Percentiles rank a stretch among this genome's conserved stretches.
phyloP scores from a whole-genome alignment of 2,797 vertebrate species.

The Hippopotamyrus pictus region DNA sequence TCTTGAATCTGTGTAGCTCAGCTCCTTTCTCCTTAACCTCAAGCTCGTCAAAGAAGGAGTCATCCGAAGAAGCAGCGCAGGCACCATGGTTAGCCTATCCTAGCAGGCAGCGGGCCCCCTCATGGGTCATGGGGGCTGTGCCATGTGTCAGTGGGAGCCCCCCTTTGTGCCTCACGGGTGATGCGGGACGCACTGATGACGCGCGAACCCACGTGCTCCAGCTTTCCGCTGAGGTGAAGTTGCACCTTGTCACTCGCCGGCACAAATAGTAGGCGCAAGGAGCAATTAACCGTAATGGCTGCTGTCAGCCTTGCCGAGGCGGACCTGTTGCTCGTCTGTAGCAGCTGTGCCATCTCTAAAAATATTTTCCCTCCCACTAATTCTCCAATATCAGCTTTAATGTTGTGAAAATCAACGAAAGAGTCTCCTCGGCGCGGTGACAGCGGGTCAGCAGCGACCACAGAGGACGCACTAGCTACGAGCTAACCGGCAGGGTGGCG shows the following conservation, averaged over 20 bases:
- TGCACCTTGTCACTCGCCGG: slow-evolving; percentile 85
- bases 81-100: background rate
- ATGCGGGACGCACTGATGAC: slow-evolving; percentile 45
- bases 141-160: slow-evolving; percentile 44
- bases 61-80: background rate
- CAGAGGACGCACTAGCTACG: background rate
- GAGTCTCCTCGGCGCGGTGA: slow-evolving; percentile 27
- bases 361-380: slow-evolving; percentile 58
- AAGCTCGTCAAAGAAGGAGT: background rate
- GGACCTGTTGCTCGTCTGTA: slow-evolving; percentile 77
- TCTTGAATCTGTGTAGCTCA: background rate
- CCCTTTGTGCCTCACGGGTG: slow-evolving; percentile 45
- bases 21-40: background rate
- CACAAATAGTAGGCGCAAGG: slow-evolving; percentile 82
- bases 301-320: slow-evolving; percentile 75
- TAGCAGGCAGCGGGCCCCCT: background rate
- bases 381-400: slow-evolving; percentile 55
- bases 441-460: background rate
- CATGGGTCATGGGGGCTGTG: background rate
- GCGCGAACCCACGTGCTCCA: slow-evolving; percentile 62
- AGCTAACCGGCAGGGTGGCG: background rate
- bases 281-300: slow-evolving; percentile 89
- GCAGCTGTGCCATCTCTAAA: slow-evolving; percentile 69
- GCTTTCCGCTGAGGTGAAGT: slow-evolving; percentile 85
- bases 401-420: slow-evolving; percentile 55